These are phyloP conservation scores for Pseudeuparius sepicola DNA, from an alignment of 2,888 invertebrate genomes.

Conservation along the genomic window DNA sequence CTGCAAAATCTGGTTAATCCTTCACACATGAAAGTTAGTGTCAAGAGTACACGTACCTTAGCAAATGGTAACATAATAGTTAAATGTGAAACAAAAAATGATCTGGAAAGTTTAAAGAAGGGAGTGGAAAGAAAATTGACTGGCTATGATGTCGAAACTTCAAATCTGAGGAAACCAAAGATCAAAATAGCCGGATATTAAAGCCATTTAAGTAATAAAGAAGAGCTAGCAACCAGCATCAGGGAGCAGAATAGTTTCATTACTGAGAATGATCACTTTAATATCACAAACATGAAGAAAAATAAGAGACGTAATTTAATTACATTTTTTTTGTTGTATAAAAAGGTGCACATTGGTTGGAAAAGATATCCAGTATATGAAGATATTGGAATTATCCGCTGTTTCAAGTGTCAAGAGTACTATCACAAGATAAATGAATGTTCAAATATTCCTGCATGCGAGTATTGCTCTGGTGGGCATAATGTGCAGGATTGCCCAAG, in stretches of 20 bases:
- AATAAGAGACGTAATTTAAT: not conserved
- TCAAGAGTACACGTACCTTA: not conserved
- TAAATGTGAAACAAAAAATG: not conserved
- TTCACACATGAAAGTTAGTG: too few species aligned
- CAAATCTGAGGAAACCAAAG: not conserved
- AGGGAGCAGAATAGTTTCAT: conserved; percentile 1
- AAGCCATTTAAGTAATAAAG: not conserved
- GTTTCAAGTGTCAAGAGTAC: conserved; percentile 10
- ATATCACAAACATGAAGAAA: not conserved
- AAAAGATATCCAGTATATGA: conserved; percentile 6
- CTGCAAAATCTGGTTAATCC: too few species aligned
- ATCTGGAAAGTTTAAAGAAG: not conserved
- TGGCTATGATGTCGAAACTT: too few species aligned
- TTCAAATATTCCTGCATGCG: conserved; percentile 3
- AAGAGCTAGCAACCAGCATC: not conserved
- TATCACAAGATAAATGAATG: conserved; percentile 10
- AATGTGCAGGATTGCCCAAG: conserved; percentile 6
- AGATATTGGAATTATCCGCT: conserved; percentile 7
- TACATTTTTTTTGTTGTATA: not conserved
- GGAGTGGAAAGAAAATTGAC: too few species aligned
- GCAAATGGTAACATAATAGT: not conserved
- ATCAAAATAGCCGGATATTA: not conserved
- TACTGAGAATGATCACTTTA: not conserved
- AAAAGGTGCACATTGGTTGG: not conserved
- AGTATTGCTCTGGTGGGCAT: conserved; percentile 9